Base-by-base conservation (phyloP, 2,888 invertebrate genomes). In the Cenopis cana region DNA sequence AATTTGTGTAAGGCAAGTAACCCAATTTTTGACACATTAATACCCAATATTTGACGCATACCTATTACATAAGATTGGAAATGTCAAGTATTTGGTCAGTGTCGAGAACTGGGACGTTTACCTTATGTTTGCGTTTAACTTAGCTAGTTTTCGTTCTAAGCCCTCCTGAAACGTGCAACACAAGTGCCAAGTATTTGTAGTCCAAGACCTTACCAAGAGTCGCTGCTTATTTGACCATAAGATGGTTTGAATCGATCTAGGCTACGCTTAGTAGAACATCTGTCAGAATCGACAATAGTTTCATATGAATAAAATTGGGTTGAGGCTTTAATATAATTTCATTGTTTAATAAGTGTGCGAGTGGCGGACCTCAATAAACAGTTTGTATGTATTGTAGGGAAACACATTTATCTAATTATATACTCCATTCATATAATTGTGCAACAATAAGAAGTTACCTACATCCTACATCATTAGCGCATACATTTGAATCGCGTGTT, bases 331-430 rank as follows among this genome's bases (percentile, higher is more conserved):
- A 52, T 33, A 14, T 24, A 14, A 66, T 24, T 57, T n/a, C 33
- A 17, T 18, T 18, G 24, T 59, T 60, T 36, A 76, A 72, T n/a
- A 54, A 61, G 56, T 69, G 75, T 77, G 83, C 82, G 81, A 85
- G 83, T 75, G 82, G 81, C 82, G 82, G 81, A 79, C 83, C 81
- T 81, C 78, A 78, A 71, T 77, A 75, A 79, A 77, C 77, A 77
- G 55, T 41, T n/a, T n/a, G n/a, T n/a, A n/a, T 33, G 54, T 49
- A 52, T 68, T 68, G 20, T 60, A 60, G 50, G 29, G 52, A 62
- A 62, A 62, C 54, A 52, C 46, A 54, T 41, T 69, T 69, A 60
- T 69, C 61, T 56, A 50, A 68, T 69, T 59, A 62, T 59, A 62
- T 64, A 49, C 65, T 68, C 60, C 75, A 73, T 75, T 73, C 68